Base-by-base conservation (phyloP, 2,797 vertebrate species). In the Crocodylus rhombifer region DNA sequence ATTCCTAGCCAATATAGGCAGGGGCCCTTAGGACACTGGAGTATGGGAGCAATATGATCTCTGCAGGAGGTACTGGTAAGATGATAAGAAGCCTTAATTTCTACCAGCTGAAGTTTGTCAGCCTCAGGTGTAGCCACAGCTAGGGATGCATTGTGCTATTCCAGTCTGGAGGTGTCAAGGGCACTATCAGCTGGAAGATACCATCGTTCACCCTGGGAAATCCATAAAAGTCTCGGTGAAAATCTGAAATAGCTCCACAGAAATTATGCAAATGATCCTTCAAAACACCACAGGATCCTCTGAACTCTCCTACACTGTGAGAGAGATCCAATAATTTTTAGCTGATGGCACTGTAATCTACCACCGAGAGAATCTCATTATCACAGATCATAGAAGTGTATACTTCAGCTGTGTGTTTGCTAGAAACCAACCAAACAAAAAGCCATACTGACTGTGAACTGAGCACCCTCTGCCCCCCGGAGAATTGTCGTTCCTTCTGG, bases 301-400 rank as follows among this genome's bases (percentile, higher is more conserved):
- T 76, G 90, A 94, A 89, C 84, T 88, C 55, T 91, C 56, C 2
- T 77, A 87, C 2, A 0, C 79, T 87, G 87, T 55, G 4, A 76
- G 90, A 84, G 20, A 95, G 87, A 92, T 65, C 87, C 33, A 86
- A 30, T 94, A 79, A 88, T 86, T 96, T 42, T 88, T 95, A 90
- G 88, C 93, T 95, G 89, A 77, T 93, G 81, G 71, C 89, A 18
- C n/a, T 93, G 89, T 90, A 96, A n/a, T 94, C 93, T 93, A 64
- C 87, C 87, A 82, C 82, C 62, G 93, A 76, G 81, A 88, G 75
- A 77, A 62, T 88, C 79, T 96, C 85, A 6, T 87, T 90, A 91
- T 79, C 56, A 42, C 83, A 91, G 90, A 94, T 92, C 87, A 87
- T 65, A 74, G 95, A 88, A 92, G 14, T n/a, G 23, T 42, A 77